Base-by-base conservation (phyloP, 2,888 invertebrate genomes). In the Anthoptus insignis region DNA sequence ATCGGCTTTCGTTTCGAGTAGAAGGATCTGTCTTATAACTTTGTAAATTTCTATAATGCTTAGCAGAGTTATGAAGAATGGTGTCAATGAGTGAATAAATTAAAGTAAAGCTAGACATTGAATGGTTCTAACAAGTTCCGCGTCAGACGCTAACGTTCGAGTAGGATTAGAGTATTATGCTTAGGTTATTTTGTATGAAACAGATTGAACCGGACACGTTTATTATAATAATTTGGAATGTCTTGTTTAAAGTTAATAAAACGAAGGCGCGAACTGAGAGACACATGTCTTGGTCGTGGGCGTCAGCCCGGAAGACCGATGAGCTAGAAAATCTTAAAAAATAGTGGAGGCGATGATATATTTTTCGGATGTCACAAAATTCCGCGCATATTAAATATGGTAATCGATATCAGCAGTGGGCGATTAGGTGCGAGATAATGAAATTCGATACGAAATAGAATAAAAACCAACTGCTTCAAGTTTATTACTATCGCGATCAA, bases 141-240 rank as follows among this genome's bases (percentile, higher is more conserved):
- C 27, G 22, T 22, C 45, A 22, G 45, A 22, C 45, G 13, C 13
- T n/a, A 27, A 27, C 14, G 6, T 24, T 27, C 24, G 16, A 37
- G 27, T 56, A 16, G 39, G n/a, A 56, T 27, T 27, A 56, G 22
- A 56, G 16, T n/a, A n/a, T n/a, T n/a, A n/a, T n/a, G n/a, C n/a
- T n/a, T n/a, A n/a, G n/a, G n/a, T n/a, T 14, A n/a, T 54, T 22
- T 13, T 4, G 9, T 81, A 79, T 81, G 74, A 81, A 82, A 81
- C 78, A 72, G 72, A 74, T 74, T 59, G 75, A 72, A 82, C 82
- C 80, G 81, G 80, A 77, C 77, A 73, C 79, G 77, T 82, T 83
- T 84, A 86, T 84, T 84, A 77, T 82, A 85, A 88, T 87, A 69
- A 75, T 70, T 78, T 76, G 76, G 77, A 82, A 84, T 83, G 83